Percentiles rank a stretch among this genome's conserved stretches.
Evolutionary conservation across 2,113 vertebrate species (phyloP).

Genomic region (Tylochromis polylepis): DNA sequence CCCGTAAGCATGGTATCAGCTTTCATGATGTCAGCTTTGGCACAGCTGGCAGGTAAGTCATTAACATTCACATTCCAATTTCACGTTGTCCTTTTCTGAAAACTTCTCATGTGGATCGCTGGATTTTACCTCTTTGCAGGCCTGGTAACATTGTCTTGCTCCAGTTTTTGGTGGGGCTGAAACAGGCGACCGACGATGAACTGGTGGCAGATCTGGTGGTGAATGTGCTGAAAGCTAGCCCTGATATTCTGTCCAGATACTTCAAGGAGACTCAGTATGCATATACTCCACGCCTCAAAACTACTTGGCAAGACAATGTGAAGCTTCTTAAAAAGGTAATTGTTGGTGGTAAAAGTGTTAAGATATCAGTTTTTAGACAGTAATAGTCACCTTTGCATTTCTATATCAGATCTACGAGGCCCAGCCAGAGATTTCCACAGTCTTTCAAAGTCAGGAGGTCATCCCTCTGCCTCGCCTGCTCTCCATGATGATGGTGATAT

Average conservation of each 20-base stretch:
- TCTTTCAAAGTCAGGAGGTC: slow-evolving; percentile 80
- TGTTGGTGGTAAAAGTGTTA: not conserved
- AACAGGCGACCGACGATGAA: slow-evolving; percentile 83
- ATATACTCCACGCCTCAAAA: slow-evolving; percentile 81
- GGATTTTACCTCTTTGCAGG: slow-evolving; percentile 57
- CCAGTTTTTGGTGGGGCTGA: slow-evolving; percentile 86
- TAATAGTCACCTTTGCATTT: not conserved
- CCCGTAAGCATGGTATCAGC: slow-evolving; percentile 89
- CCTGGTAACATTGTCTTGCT: slow-evolving; percentile 88
- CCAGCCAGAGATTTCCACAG: slow-evolving; percentile 82
- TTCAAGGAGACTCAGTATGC: slow-evolving; percentile 87
- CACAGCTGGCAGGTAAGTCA: slow-evolving; percentile 80
- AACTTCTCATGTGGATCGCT: not conserved
- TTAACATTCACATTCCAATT: not conserved
- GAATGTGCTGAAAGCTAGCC: slow-evolving; percentile 81
- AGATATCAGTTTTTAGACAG: not conserved
- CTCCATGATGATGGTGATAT: slow-evolving; percentile 87
- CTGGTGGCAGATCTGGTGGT: slow-evolving; percentile 84
- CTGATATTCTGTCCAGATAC: slow-evolving; percentile 85
- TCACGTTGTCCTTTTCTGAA: not conserved
- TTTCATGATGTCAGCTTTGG: slow-evolving; percentile 89
- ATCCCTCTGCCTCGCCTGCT: slow-evolving; percentile 83
- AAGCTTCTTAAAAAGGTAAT: slow-evolving; percentile 85
- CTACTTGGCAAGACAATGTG: slow-evolving; percentile 87
- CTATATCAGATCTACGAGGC: slow-evolving; percentile 85